phyloP scores from a whole-genome alignment of 2,797 vertebrate genomes.

The Rhinella marina region DNA sequence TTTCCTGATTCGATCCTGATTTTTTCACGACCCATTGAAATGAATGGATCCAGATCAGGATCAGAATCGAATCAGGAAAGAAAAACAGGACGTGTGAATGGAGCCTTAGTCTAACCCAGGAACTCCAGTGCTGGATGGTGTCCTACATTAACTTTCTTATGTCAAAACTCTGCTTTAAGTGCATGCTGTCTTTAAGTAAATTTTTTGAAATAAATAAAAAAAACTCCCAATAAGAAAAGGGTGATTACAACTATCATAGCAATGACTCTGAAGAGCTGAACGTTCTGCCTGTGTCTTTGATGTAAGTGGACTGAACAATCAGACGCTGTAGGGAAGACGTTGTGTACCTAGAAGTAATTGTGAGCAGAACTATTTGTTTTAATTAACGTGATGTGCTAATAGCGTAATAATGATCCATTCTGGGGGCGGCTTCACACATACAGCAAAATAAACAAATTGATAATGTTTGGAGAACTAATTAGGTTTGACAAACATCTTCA shows the following conservation, averaged over 20 bases:
- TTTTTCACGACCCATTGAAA: no score
- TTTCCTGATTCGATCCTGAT: no score
- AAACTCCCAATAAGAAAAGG: no score
- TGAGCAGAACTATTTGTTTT: conserved; percentile 26
- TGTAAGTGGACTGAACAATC: conserved; percentile 10
- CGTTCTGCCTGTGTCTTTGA: background rate
- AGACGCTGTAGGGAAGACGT: background rate
- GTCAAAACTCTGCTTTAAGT: no score
- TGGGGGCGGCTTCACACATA: conserved; percentile 31
- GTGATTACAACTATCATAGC: background rate
- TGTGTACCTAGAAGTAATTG: conserved; percentile 22
- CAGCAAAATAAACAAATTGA: conserved; percentile 51
- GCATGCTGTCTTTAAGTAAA: no score
- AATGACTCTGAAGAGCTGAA: background rate
- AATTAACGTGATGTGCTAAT: conserved; percentile 40
- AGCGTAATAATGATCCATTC: conserved; percentile 51
- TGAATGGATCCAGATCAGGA: no score
- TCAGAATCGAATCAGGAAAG: no score
- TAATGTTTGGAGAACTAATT: conserved; percentile 58
- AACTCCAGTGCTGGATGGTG: no score
- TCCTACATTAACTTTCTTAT: no score
- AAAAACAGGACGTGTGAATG: no score
- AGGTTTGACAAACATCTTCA: conserved; percentile 52
- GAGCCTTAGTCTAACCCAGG: no score
- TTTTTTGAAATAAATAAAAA: no score